phyloP scores from a whole-genome alignment of 2,797 vertebrate genomes.

The Myotis myotis region DNA sequence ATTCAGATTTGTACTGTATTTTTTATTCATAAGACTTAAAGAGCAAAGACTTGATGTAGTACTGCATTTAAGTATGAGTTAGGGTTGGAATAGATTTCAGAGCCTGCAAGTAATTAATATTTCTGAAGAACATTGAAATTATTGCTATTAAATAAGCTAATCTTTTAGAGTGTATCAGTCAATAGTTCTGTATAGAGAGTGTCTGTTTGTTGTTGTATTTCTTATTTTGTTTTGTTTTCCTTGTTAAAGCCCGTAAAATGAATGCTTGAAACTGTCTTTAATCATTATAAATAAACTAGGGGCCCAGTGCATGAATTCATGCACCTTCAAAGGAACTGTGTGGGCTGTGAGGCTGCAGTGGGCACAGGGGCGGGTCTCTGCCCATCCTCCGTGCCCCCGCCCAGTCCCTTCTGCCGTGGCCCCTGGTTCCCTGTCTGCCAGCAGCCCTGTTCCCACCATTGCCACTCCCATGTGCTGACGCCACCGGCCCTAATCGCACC shows the following conservation, averaged over 20 bases:
- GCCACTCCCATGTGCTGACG: too few relatives aligned
- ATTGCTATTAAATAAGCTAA: background rate
- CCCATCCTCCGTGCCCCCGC: too few relatives aligned
- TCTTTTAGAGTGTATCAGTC: background rate
- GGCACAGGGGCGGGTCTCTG: too few relatives aligned
- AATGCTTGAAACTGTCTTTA: slow-evolving; percentile 34
- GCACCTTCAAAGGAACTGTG: too few relatives aligned
- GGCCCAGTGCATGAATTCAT: too few relatives aligned
- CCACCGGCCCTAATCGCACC: too few relatives aligned
- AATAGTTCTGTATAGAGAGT: background rate
- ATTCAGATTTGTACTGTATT: slow-evolving; percentile 26
- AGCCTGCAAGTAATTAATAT: slow-evolving; percentile 6
- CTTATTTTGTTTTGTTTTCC: background rate
- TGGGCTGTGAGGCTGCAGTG: too few relatives aligned
- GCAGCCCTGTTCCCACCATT: too few relatives aligned
- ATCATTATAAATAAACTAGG: background rate
- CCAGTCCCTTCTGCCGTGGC: too few relatives aligned
- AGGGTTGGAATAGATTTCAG: slow-evolving; percentile 4
- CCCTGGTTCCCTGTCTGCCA: too few relatives aligned
- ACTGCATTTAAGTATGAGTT: background rate
- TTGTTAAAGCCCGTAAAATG: background rate
- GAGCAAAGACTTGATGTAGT: background rate
- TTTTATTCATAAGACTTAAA: slow-evolving; percentile 21
- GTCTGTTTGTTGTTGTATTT: slow-evolving; percentile 21
- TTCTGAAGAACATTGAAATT: background rate